phyloP scores from a whole-genome alignment of 2,113 vertebrate genomes.

The Clarias macrocephalus region DNA sequence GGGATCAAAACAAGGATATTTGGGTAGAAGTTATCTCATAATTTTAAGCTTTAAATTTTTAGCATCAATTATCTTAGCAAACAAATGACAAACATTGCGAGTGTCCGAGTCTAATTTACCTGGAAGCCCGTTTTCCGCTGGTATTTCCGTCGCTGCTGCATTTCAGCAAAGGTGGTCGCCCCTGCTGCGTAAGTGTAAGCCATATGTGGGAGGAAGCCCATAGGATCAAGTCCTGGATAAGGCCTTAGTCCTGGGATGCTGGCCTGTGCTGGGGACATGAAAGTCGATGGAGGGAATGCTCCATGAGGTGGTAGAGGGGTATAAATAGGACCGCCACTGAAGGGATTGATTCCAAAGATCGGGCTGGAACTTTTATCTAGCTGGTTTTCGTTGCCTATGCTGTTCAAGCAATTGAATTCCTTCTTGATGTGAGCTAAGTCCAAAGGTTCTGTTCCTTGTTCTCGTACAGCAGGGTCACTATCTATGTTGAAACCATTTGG shows the following conservation, averaged over 20 bases:
- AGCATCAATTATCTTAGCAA: neutral
- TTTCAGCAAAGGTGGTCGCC: conserved; percentile 90
- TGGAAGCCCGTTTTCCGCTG: conserved; percentile 93
- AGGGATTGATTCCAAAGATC: conserved; percentile 90
- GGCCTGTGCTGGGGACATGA: conserved; percentile 91
- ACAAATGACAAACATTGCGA: neutral
- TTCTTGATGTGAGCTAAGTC: conserved; percentile 94
- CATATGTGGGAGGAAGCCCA: conserved; percentile 97
- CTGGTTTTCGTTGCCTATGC: conserved; percentile 57
- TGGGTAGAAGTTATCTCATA: neutral
- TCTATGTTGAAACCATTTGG: conserved; percentile 81
- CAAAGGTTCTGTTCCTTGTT: conserved; percentile 82
- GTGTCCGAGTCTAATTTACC: conserved; percentile 71
- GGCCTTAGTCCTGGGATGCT: conserved; percentile 88
- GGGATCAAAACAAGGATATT: neutral
- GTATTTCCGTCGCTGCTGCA: conserved; percentile 95
- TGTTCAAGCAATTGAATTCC: conserved; percentile 84
- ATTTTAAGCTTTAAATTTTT: neutral
- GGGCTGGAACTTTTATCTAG: conserved; percentile 92
- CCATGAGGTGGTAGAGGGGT: conserved; percentile 89
- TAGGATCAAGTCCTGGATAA: conserved; percentile 91
- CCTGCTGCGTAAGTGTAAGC: conserved; percentile 92
- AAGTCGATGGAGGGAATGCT: conserved; percentile 89
- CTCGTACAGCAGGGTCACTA: conserved; percentile 75
- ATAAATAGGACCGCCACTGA: conserved; percentile 87